phyloP scores from a whole-genome alignment of 2,888 invertebrate genomes.

The Bruchidius siliquastri region DNA sequence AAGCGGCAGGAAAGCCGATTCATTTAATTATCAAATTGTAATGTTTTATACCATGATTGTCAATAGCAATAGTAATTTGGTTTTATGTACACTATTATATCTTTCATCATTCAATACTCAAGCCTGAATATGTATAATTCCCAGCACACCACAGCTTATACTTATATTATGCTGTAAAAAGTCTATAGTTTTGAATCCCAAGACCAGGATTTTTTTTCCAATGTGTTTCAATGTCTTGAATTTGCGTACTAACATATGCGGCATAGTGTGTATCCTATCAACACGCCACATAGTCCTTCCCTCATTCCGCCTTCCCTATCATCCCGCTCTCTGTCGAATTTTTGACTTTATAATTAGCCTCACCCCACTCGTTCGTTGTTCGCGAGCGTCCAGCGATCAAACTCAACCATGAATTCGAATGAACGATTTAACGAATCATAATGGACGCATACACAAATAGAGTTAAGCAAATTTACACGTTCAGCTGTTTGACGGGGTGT shows the following conservation, averaged over 20 bases:
- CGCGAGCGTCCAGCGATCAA: constrained; percentile 37
- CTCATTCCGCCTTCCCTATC: not conserved
- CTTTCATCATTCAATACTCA: too few species aligned
- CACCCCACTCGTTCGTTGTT: constrained; percentile 38
- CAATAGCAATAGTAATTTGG: too few species aligned
- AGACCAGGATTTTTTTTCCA: too few species aligned
- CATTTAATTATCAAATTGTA: too few species aligned
- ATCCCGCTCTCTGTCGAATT: constrained; percentile 17
- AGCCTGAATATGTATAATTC: too few species aligned
- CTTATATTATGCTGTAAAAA: too few species aligned
- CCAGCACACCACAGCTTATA: too few species aligned
- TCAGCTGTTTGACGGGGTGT: constrained; percentile 36
- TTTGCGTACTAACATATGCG: too few species aligned
- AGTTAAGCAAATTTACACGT: constrained; percentile 47
- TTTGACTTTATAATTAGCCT: constrained; percentile 48
- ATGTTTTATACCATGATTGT: too few species aligned
- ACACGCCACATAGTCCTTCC: not conserved
- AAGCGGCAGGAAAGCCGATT: not conserved
- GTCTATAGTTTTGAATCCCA: too few species aligned
- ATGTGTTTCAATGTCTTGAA: too few species aligned
- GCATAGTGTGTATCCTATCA: not conserved
- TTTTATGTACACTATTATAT: too few species aligned
- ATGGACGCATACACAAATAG: constrained; percentile 47
- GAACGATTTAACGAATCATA: constrained; percentile 45
- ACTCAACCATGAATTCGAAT: constrained; percentile 47